Evolutionary conservation across 2,888 invertebrate genomes (phyloP).

Genomic region (Micoletzkya japonica): DNA sequence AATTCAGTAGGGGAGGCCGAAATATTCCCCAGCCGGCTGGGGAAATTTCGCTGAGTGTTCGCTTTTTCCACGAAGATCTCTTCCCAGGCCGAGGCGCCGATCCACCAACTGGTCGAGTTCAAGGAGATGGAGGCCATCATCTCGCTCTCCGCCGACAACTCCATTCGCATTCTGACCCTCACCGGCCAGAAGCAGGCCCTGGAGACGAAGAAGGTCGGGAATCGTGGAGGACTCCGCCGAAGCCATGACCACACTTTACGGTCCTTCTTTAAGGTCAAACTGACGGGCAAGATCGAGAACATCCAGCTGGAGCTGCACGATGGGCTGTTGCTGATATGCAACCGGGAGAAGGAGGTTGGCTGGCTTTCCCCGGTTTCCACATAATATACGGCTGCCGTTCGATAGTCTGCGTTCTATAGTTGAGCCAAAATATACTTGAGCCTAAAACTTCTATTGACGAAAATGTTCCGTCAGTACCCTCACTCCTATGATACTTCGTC

Average conservation of each 20-base stretch:
- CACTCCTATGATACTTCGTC: neutral
- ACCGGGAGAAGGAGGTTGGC: slow-evolving; percentile 26
- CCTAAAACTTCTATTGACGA: neutral
- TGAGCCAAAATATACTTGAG: neutral
- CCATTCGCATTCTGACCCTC: slow-evolving; percentile 16
- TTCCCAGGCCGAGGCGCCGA: slow-evolving; percentile 11
- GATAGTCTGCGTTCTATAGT: neutral
- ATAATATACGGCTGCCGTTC: neutral
- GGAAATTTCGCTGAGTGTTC: too few species aligned
- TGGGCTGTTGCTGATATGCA: slow-evolving; percentile 34
- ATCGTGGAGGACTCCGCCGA: neutral
- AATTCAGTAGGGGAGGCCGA: neutral
- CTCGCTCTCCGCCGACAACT: slow-evolving; percentile 1
- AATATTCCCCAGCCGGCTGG: too few species aligned
- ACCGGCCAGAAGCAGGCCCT: slow-evolving; percentile 19
- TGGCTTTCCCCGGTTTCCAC: neutral
- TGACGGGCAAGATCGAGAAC: slow-evolving; percentile 72
- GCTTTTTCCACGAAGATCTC: neutral
- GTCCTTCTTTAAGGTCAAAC: slow-evolving; percentile 72
- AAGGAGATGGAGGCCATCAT: slow-evolving; percentile 25
- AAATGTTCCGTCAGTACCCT: too few species aligned
- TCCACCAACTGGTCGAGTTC: slow-evolving; percentile 19
- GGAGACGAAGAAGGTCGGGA: slow-evolving; percentile 24
- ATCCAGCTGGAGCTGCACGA: slow-evolving; percentile 41
- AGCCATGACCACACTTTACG: neutral